These are phyloP conservation scores for Petrocephalus microphthalmus DNA, from an alignment of 2,113 vertebrate genomes.

Conservation along the genomic window DNA sequence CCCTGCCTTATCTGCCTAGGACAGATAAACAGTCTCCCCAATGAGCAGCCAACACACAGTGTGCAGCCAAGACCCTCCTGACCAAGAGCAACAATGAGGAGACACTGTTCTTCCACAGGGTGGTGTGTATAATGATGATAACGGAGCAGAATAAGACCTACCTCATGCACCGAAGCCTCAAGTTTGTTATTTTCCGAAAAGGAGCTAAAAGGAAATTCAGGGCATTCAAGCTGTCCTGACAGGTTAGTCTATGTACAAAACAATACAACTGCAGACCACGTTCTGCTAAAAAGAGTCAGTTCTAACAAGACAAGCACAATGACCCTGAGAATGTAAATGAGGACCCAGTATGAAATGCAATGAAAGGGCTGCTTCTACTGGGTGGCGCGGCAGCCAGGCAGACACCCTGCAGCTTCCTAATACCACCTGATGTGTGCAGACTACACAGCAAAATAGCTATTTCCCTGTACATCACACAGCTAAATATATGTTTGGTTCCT, in stretches of 20 bases:
- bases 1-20: background rate
- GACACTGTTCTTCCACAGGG: background rate
- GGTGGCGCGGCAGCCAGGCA: background rate
- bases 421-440: background rate
- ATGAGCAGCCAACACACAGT: background rate
- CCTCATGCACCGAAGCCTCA: background rate
- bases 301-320: background rate
- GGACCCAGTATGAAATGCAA: background rate
- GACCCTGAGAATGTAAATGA: background rate
- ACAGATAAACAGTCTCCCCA: background rate
- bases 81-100: background rate
- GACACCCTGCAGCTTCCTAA: background rate
- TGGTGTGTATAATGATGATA: background rate
- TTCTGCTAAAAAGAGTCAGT: background rate
- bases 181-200: background rate
- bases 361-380: background rate
- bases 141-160: background rate
- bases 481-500: background rate
- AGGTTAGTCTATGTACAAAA: background rate
- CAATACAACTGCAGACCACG: background rate
- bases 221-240: background rate
- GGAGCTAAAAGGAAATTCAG: background rate
- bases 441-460: background rate
- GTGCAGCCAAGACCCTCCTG: background rate
- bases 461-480: background rate